phyloP scores from a whole-genome alignment of 2,888 invertebrate genomes.

The Xylota sylvarum region DNA sequence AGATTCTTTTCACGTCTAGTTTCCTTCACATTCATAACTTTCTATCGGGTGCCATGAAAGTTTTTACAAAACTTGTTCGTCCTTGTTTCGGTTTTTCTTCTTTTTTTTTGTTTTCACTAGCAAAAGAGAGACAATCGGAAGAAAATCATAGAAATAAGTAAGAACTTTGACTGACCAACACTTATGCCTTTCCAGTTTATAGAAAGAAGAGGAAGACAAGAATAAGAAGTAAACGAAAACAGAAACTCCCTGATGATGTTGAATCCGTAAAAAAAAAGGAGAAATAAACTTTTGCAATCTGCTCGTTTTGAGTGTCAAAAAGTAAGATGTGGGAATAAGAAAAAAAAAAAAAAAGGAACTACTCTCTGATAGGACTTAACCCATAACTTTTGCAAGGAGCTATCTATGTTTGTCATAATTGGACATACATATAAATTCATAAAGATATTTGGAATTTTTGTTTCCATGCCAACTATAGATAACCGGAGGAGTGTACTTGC shows the following conservation, averaged over 20 bases:
- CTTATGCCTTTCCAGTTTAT: constrained; percentile 8
- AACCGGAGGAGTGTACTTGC: neutral
- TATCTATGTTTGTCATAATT: constrained; percentile 25
- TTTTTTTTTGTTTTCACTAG: neutral
- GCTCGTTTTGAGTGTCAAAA: constrained; percentile 38
- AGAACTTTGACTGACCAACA: constrained; percentile 42
- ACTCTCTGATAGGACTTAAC: neutral
- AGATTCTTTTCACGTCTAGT: neutral
- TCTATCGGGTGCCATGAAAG: constrained; percentile 36
- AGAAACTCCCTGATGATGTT: constrained; percentile 15
- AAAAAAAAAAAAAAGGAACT: neutral
- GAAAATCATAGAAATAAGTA: constrained; percentile 6
- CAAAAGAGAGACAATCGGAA: constrained; percentile 25
- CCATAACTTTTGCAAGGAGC: neutral
- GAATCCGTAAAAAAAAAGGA: constrained; percentile 1
- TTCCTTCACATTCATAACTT: constrained; percentile 19
- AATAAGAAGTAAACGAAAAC: neutral
- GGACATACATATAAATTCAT: constrained; percentile 29
- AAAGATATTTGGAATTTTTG: neutral
- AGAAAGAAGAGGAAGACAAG: neutral
- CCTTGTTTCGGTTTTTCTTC: neutral
- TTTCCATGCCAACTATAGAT: constrained; percentile 1
- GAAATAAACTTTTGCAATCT: constrained; percentile 34
- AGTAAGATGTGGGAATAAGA: neutral
- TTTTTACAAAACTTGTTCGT: constrained; percentile 5